Conservation (phyloP, 2,113 vertebrate genomes). For the Pygoscelis antarcticus region DNA sequence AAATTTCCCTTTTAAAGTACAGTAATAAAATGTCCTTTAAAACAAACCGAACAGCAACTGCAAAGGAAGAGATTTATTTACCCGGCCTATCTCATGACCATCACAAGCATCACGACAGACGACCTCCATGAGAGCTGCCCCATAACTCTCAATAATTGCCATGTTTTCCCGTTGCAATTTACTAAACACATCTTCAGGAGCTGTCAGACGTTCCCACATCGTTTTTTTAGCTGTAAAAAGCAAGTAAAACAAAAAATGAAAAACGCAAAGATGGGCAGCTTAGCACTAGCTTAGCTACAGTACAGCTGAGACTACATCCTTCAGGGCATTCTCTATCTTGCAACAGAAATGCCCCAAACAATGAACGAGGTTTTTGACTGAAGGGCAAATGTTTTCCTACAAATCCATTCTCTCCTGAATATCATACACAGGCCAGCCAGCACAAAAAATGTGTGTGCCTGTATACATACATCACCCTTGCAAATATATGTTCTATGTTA, state of each 20-base stretch:
- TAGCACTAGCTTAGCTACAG: not conserved
- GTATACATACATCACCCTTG: not conserved
- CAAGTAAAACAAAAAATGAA: not conserved
- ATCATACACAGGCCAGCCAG: not conserved
- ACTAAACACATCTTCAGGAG: constrained; percentile 93
- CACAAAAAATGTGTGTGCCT: not conserved
- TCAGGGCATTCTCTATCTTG: not conserved
- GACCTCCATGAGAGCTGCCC: constrained; percentile 94
- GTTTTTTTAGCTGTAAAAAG: constrained; percentile 81
- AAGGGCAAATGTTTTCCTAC: not conserved
- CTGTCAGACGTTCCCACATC: constrained; percentile 96
- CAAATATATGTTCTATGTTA: not conserved
- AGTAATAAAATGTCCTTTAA: not conserved
- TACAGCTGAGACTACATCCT: not conserved
- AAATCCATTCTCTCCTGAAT: not conserved
- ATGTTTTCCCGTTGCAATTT: constrained; percentile 95
- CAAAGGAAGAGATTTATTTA: constrained; percentile 47
- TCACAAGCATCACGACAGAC: constrained; percentile 96
- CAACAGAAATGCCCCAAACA: not conserved
- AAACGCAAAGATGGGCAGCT: not conserved
- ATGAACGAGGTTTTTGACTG: not conserved
- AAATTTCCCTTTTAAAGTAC: not conserved
- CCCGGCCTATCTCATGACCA: constrained; percentile 94
- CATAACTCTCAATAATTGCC: constrained; percentile 93
- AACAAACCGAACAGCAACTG: not conserved